These are phyloP conservation scores for Pristionchus entomophagus DNA, from an alignment of 2,888 invertebrate species.

Conservation along the genomic window DNA sequence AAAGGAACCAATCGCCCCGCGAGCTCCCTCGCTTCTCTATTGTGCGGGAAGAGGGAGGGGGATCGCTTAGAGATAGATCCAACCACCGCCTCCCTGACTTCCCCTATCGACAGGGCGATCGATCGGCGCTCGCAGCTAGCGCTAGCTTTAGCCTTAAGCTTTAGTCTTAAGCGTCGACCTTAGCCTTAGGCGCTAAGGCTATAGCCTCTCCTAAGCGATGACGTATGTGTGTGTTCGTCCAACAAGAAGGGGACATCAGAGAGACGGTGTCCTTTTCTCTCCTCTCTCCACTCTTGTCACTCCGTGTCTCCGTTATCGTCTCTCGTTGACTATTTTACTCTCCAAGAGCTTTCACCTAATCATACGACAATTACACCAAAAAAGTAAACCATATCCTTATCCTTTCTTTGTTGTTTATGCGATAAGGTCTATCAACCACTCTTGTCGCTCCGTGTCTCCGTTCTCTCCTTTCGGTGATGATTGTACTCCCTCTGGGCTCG, in stretches of 20 bases:
- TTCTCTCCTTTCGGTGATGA: no score
- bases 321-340: neutral
- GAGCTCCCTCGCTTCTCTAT: neutral
- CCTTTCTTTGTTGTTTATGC: no score
- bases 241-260: neutral
- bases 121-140: neutral
- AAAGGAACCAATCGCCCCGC: neutral
- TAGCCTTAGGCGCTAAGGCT: neutral
- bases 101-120: neutral
- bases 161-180: neutral
- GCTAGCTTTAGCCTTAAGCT: neutral
- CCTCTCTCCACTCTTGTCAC: no score
- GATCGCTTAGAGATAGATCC: conserved; percentile 29
- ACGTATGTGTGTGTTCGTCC: neutral
- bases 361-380: no score
- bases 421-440: no score
- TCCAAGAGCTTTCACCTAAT: no score
- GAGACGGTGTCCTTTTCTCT: neutral
- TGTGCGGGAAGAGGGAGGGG: conserved; percentile 16
- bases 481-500: no score
- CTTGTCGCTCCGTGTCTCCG: no score
- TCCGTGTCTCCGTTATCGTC: no score
- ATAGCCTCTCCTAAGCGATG: neutral
- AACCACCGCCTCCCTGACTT: neutral
- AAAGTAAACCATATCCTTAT: no score